Base-by-base conservation (phyloP, 2,113 vertebrate genomes). In the Choloepus hoffmanni region DNA sequence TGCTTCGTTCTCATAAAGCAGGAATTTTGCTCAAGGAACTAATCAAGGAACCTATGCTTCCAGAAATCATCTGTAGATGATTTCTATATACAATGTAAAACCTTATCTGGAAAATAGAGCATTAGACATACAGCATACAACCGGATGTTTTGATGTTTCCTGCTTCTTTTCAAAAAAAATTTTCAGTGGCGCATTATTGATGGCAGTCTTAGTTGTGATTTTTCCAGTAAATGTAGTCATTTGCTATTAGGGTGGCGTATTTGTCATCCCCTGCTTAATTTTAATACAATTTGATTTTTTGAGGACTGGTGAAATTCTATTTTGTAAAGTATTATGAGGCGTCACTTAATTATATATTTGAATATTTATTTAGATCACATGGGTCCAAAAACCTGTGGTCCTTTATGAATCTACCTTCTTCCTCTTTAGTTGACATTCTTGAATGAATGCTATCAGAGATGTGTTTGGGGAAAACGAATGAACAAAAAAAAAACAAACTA, bases 1-100 rank as follows among this genome's bases (percentile, higher is more conserved):
- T 36, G 40, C 67, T 77, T 88, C 73, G n/a, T 73, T 86, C 55
- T 36, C 6, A 21, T 58, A 89, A 96, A 92, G 48, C 36, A 94
- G 43, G 26, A 85, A 83, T 78, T 92, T 87, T 94, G 10, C 28
- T 94, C 23, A 82, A 72, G 10, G 50, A 76, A 11, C 40, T 21
- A 73, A 30, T 65, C 63, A 65, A 30, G 30, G 9, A 73, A 73
- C 70, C 23, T 8, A 36, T 8, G 68, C n/a, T 36, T 70, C 18
- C 13, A 70, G 68, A 18, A 40, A 40, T n/a, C 68, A 70, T 70
- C 68, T 21, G n/a, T 70, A 70, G n/a, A 36, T n/a, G 40, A 40
- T 70, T 50, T 50, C 48, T 50, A 11, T 50, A 50, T 50, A 50
- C 48, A 50, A 50, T 50, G 48, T 7, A 50, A 11, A 50, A 50